Evolutionary conservation across 2,888 invertebrate species (phyloP).

Genomic region (Drosophila tanythrix): DNA sequence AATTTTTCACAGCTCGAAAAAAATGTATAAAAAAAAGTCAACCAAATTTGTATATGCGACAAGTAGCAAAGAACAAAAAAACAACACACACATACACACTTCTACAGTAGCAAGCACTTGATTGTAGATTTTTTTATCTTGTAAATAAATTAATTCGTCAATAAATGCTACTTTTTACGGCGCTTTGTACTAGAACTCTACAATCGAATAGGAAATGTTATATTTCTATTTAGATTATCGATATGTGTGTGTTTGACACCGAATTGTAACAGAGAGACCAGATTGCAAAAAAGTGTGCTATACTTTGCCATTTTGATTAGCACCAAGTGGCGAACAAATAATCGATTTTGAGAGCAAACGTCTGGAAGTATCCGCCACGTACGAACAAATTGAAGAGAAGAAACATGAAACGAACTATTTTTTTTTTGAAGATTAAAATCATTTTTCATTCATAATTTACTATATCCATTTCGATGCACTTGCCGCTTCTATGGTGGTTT

Average conservation of each 20-base stretch:
- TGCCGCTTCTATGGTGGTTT: background rate
- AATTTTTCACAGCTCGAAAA: conserved; percentile 28
- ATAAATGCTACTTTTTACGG: conserved; percentile 49
- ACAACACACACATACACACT: conserved; percentile 16
- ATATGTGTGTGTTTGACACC: conserved; percentile 13
- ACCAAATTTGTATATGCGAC: conserved; percentile 3
- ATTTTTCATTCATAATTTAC: background rate
- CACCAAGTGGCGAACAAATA: too few relatives aligned
- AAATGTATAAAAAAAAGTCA: conserved; percentile 23
- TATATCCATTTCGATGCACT: background rate
- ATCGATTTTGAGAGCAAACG: background rate
- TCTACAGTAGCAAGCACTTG: conserved; percentile 15
- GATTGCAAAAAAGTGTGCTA: background rate
- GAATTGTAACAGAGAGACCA: conserved; percentile 42
- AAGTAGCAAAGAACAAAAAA: conserved; percentile 11
- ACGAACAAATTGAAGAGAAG: background rate
- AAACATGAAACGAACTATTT: too few relatives aligned
- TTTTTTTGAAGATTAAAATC: background rate
- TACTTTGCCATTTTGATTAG: conserved; percentile 4
- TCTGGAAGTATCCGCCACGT: background rate
- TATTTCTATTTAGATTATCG: conserved; percentile 34
- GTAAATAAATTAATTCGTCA: conserved; percentile 24
- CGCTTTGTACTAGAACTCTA: conserved; percentile 55
- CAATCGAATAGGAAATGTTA: conserved; percentile 54
- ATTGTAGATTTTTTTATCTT: conserved; percentile 23